These are phyloP conservation scores for Ammodytes dubius DNA, from an alignment of 2,113 vertebrate species.

Conservation along the genomic window DNA sequence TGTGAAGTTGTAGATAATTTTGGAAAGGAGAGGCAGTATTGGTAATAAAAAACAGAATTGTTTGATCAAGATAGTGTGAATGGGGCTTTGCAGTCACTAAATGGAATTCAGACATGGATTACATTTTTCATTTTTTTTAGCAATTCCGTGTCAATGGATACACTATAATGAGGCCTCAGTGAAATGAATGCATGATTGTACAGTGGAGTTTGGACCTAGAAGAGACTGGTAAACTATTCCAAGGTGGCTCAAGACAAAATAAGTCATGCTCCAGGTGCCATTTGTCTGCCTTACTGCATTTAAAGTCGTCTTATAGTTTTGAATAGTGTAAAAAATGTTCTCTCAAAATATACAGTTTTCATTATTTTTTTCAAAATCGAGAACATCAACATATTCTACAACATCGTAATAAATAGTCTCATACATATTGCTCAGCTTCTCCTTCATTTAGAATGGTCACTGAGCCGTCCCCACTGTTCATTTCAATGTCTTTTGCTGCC, in stretches of 20 bases:
- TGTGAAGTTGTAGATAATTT: conserved; percentile 61
- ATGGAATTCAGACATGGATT: conserved; percentile 64
- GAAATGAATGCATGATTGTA: conserved; percentile 51
- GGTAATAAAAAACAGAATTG: conserved; percentile 69
- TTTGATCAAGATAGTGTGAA: conserved; percentile 67
- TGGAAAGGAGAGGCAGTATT: conserved; percentile 48
- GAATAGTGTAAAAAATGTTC: conserved; percentile 65
- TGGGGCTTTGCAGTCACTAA: conserved; percentile 54
- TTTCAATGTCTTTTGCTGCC: conserved; percentile 88
- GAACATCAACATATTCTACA: conserved; percentile 76
- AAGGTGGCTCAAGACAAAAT: conserved; percentile 59
- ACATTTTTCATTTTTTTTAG: conserved; percentile 23
- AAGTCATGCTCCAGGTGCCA: conserved; percentile 60
- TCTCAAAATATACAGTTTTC: conserved; percentile 75
- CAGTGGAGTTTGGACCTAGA: conserved; percentile 34
- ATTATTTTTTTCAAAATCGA: conserved; percentile 42
- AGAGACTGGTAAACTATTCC: conserved; percentile 72
- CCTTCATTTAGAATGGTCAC: conserved; percentile 91
- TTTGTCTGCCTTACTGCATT: conserved; percentile 85
- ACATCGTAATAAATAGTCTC: conserved; percentile 84
- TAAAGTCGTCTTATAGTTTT: conserved; percentile 82
- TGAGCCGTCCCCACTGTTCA: conserved; percentile 88
- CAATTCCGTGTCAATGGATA: conserved; percentile 41
- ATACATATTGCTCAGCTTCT: conserved; percentile 96
- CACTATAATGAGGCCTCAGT: conserved; percentile 46